Percentiles rank a stretch among this genome's conserved stretches.
These are phyloP conservation scores for Amphiprion percula DNA, from an alignment of 2,113 vertebrate species.

Conservation along the genomic window DNA sequence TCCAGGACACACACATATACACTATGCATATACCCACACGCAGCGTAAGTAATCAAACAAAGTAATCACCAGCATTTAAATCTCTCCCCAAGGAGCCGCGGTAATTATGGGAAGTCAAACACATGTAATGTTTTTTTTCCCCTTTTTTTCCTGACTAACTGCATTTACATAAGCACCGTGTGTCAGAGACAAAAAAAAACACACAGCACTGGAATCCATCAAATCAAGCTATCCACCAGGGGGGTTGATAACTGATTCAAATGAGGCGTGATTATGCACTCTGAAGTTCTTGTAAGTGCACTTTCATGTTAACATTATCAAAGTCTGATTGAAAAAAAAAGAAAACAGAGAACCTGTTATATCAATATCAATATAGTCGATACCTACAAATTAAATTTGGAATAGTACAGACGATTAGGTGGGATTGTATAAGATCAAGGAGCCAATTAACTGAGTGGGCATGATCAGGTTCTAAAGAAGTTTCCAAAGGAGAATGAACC, in stretches of 20 bases:
- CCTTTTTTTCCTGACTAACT: slow-evolving; percentile 34
- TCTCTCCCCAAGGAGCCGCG: slow-evolving; percentile 67
- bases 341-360: slow-evolving; percentile 53
- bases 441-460: slow-evolving; percentile 49
- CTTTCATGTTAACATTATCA: slow-evolving; percentile 62
- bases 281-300: slow-evolving; percentile 67
- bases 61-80: slow-evolving; percentile 78
- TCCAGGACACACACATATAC: slow-evolving; percentile 4
- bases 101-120: slow-evolving; percentile 79
- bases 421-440: slow-evolving; percentile 36
- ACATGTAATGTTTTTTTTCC: slow-evolving; percentile 62
- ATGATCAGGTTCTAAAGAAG: slow-evolving; percentile 25
- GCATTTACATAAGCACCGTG: slow-evolving; percentile 76
- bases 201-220: slow-evolving; percentile 57
- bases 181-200: slow-evolving; percentile 29
- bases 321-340: slow-evolving; percentile 55
- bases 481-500: background rate
- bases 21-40: slow-evolving; percentile 8
- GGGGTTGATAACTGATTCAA: slow-evolving; percentile 76
- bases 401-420: slow-evolving; percentile 54
- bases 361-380: slow-evolving; percentile 59
- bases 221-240: slow-evolving; percentile 73
- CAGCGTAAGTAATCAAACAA: slow-evolving; percentile 73
- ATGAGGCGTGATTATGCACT: slow-evolving; percentile 75
- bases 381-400: slow-evolving; percentile 68